Conservation (phyloP, 2,888 invertebrate genomes). For the Polydesmus complanatus region DNA sequence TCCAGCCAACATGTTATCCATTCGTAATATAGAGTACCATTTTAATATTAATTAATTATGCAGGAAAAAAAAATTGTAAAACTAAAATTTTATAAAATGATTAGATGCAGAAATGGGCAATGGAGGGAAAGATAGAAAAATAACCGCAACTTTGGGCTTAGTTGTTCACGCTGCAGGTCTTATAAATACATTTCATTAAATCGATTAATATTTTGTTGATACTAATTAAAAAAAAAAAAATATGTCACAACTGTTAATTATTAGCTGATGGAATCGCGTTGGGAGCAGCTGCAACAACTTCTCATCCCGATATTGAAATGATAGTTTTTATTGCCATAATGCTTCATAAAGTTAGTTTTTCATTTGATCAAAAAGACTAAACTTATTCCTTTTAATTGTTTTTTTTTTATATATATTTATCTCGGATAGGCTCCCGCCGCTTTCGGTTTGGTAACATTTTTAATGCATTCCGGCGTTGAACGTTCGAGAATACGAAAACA, state of each 20-base stretch:
- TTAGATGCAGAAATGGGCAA: constrained; percentile 32
- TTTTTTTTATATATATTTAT: constrained; percentile 3
- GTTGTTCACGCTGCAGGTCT: constrained; percentile 95
- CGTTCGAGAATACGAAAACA: constrained; percentile 74
- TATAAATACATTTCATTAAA: no score
- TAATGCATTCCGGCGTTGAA: constrained; percentile 88
- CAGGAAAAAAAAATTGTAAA: no score
- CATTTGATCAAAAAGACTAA: constrained; percentile 4
- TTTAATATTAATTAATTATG: no score
- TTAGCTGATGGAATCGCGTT: constrained; percentile 89
- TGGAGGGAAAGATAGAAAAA: constrained; percentile 30
- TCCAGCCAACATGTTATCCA: no score
- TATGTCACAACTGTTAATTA: no score
- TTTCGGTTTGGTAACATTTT: constrained; percentile 93
- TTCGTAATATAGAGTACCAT: no score
- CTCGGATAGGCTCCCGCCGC: constrained; percentile 76
- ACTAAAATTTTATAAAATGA: no score
- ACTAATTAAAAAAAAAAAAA: no score
- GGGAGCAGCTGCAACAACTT: constrained; percentile 94
- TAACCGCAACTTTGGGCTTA: constrained; percentile 89
- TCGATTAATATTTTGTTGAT: no score
- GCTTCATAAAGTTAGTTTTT: constrained; percentile 69
- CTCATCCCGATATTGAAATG: constrained; percentile 89
- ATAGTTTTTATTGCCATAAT: constrained; percentile 98
- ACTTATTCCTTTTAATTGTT: background rate